Evolutionary conservation across 2,797 vertebrate species (phyloP).

Genomic region (Mormyrops attenuatus): DNA sequence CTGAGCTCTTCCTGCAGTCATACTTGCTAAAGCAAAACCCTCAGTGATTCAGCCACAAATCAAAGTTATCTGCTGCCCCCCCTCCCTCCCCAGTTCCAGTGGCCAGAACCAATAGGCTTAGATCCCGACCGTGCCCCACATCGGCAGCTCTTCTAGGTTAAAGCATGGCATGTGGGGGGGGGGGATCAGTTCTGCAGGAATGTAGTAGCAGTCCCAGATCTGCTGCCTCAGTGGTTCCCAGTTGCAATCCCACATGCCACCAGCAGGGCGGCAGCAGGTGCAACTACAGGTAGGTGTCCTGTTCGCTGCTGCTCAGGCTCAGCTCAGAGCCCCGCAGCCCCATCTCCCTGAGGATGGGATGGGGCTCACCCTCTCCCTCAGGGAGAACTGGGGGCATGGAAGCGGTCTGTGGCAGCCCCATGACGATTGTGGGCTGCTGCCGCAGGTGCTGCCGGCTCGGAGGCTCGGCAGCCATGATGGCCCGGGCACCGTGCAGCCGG

Average conservation of each 20-base stretch:
- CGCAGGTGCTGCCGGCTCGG: constrained; percentile 69
- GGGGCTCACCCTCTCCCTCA: constrained; percentile 26
- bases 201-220: not conserved
- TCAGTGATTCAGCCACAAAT: not conserved
- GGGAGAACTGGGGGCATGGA: not conserved
- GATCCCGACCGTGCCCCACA: not conserved
- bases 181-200: not conserved
- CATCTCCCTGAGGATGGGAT: constrained; percentile 32
- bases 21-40: not conserved
- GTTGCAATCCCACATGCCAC: not conserved
- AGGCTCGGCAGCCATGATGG: constrained; percentile 81
- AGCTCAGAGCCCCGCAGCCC: constrained; percentile 64
- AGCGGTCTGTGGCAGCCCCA: constrained; percentile 33
- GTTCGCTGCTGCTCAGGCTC: constrained; percentile 80
- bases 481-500: constrained; percentile 88
- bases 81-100: not conserved
- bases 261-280: not conserved
- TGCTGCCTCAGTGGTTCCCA: not conserved
- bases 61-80: not conserved
- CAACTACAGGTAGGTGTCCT: constrained; percentile 86
- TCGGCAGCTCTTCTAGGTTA: not conserved
- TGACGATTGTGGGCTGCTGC: constrained; percentile 78
- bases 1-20: not conserved
- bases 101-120: not conserved
- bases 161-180: not conserved